These are phyloP conservation scores for Oscheius sp. DNA, from an alignment of 1,140 invertebrate species.

Conservation along the genomic window DNA sequence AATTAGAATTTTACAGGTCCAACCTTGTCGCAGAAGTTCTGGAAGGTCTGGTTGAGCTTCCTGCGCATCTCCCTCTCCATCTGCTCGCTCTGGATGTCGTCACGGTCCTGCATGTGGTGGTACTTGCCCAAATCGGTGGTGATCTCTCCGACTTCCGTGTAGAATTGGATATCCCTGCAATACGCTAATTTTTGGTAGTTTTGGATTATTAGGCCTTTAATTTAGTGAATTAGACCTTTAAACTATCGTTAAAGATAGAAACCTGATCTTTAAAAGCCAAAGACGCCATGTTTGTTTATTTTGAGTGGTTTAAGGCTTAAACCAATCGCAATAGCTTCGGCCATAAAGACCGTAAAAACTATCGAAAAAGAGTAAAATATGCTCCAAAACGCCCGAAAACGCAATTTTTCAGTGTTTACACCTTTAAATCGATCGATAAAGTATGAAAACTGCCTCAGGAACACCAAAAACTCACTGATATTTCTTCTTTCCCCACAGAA, in stretches of 20 bases:
- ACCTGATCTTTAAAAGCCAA: no score
- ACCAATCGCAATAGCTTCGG: no score
- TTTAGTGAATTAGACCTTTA: no score
- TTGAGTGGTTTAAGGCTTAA: no score
- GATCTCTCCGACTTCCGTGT: slow-evolving; percentile 98
- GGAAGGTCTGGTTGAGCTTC: slow-evolving; percentile 94
- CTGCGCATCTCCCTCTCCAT: slow-evolving; percentile 92
- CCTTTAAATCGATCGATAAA: neutral
- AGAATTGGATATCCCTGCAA: slow-evolving; percentile 74
- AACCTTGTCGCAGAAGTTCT: slow-evolving; percentile 96
- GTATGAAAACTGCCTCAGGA: neutral
- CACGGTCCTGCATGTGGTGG: slow-evolving; percentile 98
- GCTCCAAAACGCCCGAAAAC: neutral
- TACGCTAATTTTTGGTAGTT: neutral
- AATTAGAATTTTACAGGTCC: slow-evolving; percentile 70
- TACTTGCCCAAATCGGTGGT: slow-evolving; percentile 98
- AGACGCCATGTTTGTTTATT: no score
- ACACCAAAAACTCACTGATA: slow-evolving; percentile 68
- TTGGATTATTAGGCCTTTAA: neutral
- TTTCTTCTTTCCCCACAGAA: slow-evolving; percentile 99
- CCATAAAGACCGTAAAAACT: no score
- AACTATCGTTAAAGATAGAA: no score
- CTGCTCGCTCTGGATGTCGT: slow-evolving; percentile 91
- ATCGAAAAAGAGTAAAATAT: neutral
- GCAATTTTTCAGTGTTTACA: neutral